Conservation (phyloP, 2,113 vertebrate genomes). For the Motacilla alba region DNA sequence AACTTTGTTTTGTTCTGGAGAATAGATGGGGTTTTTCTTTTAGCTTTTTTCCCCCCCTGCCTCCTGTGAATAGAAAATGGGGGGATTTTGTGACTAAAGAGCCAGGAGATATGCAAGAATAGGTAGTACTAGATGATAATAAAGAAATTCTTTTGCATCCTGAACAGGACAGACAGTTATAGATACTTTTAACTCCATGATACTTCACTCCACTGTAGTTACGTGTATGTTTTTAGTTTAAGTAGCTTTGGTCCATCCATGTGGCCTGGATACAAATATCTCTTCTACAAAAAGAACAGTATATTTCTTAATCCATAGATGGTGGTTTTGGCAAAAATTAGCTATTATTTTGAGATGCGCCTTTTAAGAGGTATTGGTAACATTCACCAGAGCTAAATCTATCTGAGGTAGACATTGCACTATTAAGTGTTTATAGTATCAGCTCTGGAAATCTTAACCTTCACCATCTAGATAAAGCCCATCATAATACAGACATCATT, state of each 20-base stretch:
- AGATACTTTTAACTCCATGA: not conserved
- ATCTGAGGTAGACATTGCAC: not conserved
- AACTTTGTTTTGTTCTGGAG: not conserved
- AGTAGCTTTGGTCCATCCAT: not conserved
- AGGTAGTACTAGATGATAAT: not conserved
- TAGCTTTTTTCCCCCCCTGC: accelerated
- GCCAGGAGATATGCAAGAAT: not conserved
- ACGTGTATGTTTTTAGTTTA: not conserved
- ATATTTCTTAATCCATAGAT: not conserved
- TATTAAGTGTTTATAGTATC: not conserved
- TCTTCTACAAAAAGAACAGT: not conserved
- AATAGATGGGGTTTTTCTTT: not conserved
- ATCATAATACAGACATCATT: not conserved
- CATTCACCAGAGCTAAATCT: not conserved
- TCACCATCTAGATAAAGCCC: not conserved
- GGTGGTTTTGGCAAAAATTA: not conserved
- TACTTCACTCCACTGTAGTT: not conserved
- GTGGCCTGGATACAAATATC: not conserved
- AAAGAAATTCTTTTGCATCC: not conserved
- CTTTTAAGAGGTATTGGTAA: not conserved
- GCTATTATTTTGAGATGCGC: not conserved
- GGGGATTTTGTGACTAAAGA: not conserved
- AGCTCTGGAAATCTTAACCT: not conserved
- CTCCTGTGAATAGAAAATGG: not conserved
- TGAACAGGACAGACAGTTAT: not conserved